Evolutionary conservation across 2,113 vertebrate genomes (phyloP).

Genomic region (Limnothrissa miodon): DNA sequence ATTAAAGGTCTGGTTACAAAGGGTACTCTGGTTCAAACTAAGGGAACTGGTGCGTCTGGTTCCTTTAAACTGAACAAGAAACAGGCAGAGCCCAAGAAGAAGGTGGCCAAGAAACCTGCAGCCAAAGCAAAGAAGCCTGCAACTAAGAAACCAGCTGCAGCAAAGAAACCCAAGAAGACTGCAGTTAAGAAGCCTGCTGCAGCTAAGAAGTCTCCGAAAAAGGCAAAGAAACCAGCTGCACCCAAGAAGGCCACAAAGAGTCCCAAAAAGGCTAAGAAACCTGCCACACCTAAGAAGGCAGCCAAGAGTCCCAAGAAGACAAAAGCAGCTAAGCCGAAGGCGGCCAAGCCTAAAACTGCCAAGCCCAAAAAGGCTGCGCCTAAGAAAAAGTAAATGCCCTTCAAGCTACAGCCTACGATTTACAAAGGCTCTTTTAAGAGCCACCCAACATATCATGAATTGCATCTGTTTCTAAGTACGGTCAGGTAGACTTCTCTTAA

Average conservation of each 20-base stretch:
- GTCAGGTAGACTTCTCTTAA: no score
- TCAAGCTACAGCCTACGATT: no score
- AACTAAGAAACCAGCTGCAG: no score
- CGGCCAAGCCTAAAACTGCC: neutral
- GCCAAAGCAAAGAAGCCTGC: conserved; percentile 18
- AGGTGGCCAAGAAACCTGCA: conserved; percentile 6
- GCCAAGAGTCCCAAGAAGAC: no score
- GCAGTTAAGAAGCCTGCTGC: no score
- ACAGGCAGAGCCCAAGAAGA: neutral
- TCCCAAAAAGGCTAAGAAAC: neutral
- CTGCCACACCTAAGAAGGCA: neutral
- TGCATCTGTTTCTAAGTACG: no score
- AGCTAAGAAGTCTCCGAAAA: conserved; percentile 9
- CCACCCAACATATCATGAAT: no score
- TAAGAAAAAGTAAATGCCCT: no score
- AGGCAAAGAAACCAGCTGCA: neutral
- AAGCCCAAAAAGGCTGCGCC: no score
- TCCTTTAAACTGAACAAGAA: no score
- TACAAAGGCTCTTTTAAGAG: no score
- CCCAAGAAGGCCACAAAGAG: neutral
- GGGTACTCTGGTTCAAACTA: neutral
- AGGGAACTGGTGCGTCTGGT: neutral
- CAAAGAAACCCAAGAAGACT: no score
- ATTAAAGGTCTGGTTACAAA: neutral
- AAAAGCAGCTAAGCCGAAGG: conserved; percentile 2